These are phyloP conservation scores for Cyphomyrus plagiostoma DNA, from an alignment of 2,113 vertebrate species.

Conservation along the genomic window DNA sequence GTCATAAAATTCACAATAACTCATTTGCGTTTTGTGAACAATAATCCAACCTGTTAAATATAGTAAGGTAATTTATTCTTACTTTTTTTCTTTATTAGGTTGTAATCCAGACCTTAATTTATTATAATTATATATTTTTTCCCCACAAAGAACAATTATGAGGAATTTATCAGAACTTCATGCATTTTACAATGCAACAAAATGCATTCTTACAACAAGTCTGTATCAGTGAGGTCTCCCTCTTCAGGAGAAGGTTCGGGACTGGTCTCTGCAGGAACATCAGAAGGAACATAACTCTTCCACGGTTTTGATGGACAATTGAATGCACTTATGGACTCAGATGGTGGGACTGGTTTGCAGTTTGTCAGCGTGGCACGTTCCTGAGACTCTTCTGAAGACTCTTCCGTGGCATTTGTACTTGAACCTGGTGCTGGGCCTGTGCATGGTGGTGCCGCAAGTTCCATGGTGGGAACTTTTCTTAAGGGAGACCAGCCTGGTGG, in stretches of 20 bases:
- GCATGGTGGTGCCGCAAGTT: not conserved
- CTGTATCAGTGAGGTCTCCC: constrained; percentile 25
- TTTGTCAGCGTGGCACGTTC: constrained; percentile 40
- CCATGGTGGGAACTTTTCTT: constrained; percentile 25
- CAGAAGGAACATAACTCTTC: constrained; percentile 53
- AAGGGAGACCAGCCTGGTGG: constrained; percentile 65
- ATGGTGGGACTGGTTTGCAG: not conserved
- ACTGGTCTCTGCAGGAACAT: not conserved
- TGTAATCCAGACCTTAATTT: not conserved
- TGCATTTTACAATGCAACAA: not conserved
- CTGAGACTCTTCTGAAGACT: constrained; percentile 57
- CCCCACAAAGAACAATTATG: not conserved
- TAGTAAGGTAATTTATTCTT: not conserved
- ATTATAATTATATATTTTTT: not conserved
- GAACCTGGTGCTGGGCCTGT: not conserved
- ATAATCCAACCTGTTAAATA: not conserved
- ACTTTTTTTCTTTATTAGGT: not conserved
- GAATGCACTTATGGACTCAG: constrained; percentile 18
- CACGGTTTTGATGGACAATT: constrained; percentile 79
- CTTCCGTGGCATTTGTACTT: constrained; percentile 21
- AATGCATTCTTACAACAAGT: constrained; percentile 33
- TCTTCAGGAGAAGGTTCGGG: not conserved
- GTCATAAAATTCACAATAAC: not conserved
- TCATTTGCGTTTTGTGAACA: not conserved
- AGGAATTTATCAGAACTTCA: not conserved